Base-by-base conservation (phyloP, 2,797 vertebrate species). In the Notamacropus eugenii region DNA sequence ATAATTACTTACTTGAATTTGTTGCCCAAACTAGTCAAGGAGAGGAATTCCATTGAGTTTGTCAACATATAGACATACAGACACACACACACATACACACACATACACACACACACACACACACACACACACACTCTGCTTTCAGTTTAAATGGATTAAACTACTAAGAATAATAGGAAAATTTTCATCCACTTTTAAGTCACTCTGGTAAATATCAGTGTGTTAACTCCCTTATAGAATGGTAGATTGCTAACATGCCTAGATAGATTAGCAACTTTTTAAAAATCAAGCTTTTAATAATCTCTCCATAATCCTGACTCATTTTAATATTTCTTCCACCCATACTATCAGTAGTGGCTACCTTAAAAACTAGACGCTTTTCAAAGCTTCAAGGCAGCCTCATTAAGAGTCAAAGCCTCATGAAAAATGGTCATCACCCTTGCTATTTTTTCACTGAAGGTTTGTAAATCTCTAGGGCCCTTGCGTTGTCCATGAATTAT, bases 401-500 rank as follows among this genome's bases (percentile, higher is more conserved):
- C 24, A 55, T 94, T 92, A 95, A 22, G 87, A 92, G 94, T 5
- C 87, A 92, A 1, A 93, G 92, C 54, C 28, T 16, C 93, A 27
- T 90, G 57, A 93, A 95, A 62, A 95, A 67, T 93, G 94, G 94
- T 50, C 40, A 95, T 1, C 28, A 46, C 2, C n/a, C 22, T 93
- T 50, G 3, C 57, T 27, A 1, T 58, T 94, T 90, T 90, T 22
- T 2, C 14, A 31, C 2, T 95, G 34, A 11, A 95, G 52, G n/a
- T 93, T 52, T 96, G 2, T 91, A 95, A 95, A 92, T 94, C 82
- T 95, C 82, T 54, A 74, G 90, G 55, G 29, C 12, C 93, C 54
- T 87, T 95, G n/a, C 24, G 90, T 82, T 95, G 87, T 2, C 90
- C 40, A 27, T 94, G 59, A 96, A 95, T 94, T 96, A 96, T 4